Conservation (phyloP, 1,140 invertebrate genomes). For the Eriosoma lanigerum region DNA sequence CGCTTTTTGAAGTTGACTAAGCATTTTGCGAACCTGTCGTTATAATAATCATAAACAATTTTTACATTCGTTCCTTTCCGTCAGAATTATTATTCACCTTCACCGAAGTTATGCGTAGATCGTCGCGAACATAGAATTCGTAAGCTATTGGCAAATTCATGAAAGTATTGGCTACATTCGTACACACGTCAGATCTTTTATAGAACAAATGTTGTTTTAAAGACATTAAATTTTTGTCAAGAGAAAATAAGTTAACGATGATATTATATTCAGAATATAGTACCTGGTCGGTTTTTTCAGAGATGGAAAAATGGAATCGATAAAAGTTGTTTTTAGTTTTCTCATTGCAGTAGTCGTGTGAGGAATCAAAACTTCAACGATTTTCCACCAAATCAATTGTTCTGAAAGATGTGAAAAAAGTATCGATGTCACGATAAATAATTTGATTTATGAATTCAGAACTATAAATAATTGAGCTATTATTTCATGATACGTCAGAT, state of each 20-base stretch:
- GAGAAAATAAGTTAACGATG: too few relatives aligned
- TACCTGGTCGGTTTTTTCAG: not conserved
- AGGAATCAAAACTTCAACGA: constrained; percentile 8
- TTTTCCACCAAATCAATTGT: constrained; percentile 44
- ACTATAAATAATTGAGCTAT: too few relatives aligned
- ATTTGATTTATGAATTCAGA: too few relatives aligned
- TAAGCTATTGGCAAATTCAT: constrained; percentile 6
- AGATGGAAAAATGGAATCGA: not conserved
- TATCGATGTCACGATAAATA: too few relatives aligned
- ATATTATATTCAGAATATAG: too few relatives aligned
- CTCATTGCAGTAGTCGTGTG: constrained; percentile 29
- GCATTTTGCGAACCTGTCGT: constrained; percentile 69
- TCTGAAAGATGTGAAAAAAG: constrained; percentile 23
- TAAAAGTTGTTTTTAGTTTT: not conserved
- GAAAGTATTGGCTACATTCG: not conserved
- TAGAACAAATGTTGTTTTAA: not conserved
- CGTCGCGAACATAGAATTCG: not conserved
- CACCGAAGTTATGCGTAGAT: not conserved
- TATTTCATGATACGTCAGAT: too few relatives aligned
- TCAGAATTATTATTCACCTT: not conserved
- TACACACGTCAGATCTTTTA: not conserved
- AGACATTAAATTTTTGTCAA: too few relatives aligned
- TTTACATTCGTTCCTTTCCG: not conserved
- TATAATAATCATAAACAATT: not conserved
- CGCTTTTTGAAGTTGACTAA: constrained; percentile 73